These are phyloP conservation scores for Ceratina australensis DNA, from an alignment of 1,140 invertebrate species.

Conservation along the genomic window DNA sequence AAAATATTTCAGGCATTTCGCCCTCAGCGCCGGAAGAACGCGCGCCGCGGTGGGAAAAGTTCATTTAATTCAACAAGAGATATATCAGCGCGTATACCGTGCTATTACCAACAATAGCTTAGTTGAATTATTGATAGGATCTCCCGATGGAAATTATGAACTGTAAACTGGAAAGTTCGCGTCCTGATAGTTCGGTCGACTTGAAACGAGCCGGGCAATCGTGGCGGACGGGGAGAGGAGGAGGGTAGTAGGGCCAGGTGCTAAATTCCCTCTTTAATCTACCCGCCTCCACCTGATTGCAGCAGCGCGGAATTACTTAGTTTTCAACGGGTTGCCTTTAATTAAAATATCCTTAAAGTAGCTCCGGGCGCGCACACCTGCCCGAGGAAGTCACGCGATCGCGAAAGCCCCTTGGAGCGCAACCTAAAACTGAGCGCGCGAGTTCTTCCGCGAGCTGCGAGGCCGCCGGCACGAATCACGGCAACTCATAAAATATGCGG, in stretches of 20 bases:
- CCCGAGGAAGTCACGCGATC: slow-evolving; percentile 22
- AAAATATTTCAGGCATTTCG: background rate
- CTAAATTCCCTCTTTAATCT: slow-evolving; percentile 18
- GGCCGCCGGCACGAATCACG: slow-evolving; percentile 2
- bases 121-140: background rate
- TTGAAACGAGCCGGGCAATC: slow-evolving; percentile 17
- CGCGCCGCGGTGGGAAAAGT: background rate
- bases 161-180: background rate
- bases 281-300: slow-evolving; percentile 3
- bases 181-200: background rate
- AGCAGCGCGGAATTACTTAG: background rate
- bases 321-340: slow-evolving; percentile 22
- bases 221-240: too few relatives aligned
- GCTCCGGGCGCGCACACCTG: slow-evolving; percentile 10
- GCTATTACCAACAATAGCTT: too few relatives aligned
- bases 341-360: slow-evolving; percentile 24
- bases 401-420: background rate
- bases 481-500: slow-evolving; percentile 38
- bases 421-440: too few relatives aligned
- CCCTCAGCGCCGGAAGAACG: background rate
- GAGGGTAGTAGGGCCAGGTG: slow-evolving; percentile 7
- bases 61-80: too few relatives aligned
- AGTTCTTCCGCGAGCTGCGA: too few relatives aligned
- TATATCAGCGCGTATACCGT: too few relatives aligned
- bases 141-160: background rate